These are phyloP conservation scores for Halictus ligatus DNA, from an alignment of 2,888 invertebrate species.

Conservation along the genomic window DNA sequence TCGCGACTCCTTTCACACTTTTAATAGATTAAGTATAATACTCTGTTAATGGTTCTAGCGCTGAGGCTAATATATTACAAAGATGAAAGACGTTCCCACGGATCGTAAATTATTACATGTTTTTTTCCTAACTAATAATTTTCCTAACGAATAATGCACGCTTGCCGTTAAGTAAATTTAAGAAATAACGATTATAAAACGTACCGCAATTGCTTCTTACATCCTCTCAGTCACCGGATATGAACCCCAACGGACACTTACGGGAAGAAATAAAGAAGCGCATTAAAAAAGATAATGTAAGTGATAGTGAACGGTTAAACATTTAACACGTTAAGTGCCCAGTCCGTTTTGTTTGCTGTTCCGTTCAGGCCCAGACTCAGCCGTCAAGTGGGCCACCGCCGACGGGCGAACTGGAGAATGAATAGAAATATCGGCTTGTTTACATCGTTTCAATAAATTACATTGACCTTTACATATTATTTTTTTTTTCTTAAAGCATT, in stretches of 20 bases:
- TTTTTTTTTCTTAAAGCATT: too few relatives aligned
- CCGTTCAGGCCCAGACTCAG: too few relatives aligned
- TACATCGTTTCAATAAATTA: too few relatives aligned
- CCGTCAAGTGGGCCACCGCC: too few relatives aligned
- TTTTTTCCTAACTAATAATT: neutral
- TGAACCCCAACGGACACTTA: constrained; percentile 8
- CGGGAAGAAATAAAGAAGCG: constrained; percentile 18
- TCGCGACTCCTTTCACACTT: neutral
- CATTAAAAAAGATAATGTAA: constrained; percentile 8
- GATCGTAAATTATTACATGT: neutral
- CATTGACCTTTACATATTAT: too few relatives aligned
- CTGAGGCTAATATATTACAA: neutral
- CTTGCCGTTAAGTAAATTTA: neutral
- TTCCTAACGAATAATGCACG: neutral
- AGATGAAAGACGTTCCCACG: neutral
- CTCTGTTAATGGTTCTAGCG: neutral
- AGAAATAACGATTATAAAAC: neutral
- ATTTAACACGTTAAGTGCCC: neutral
- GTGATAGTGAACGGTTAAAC: neutral
- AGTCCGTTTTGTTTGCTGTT: too few relatives aligned
- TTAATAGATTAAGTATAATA: neutral
- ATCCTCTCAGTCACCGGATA: constrained; percentile 10
- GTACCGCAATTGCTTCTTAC: constrained; percentile 1
- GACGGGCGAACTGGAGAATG: too few relatives aligned
- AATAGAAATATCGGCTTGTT: too few relatives aligned